These are phyloP conservation scores for Latrodectus hesperus DNA, from an alignment of 2,888 invertebrate species.

Conservation along the genomic window DNA sequence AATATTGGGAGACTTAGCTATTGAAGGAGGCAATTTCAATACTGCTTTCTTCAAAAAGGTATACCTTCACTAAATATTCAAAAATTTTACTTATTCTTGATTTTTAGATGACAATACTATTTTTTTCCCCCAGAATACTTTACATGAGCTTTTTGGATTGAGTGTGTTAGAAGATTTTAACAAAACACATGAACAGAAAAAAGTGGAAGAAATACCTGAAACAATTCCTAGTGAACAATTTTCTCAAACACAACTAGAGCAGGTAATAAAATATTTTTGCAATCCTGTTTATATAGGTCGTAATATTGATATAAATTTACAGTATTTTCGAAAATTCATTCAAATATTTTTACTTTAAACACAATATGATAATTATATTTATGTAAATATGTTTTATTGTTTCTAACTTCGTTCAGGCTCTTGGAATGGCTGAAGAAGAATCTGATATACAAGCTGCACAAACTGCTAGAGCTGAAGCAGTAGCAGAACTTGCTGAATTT, in stretches of 20 bases:
- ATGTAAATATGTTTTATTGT: too few relatives aligned
- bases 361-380: too few relatives aligned
- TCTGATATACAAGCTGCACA: conserved; percentile 93
- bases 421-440: conserved; percentile 95
- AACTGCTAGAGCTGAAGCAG: conserved; percentile 91
- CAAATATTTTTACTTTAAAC: too few relatives aligned
- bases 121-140: conserved; percentile 82
- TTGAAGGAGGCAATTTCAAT: conserved; percentile 99
- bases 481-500: conserved; percentile 93
- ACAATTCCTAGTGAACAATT: conserved; percentile 67
- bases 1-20: conserved; percentile 94
- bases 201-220: conserved; percentile 37
- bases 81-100: background rate
- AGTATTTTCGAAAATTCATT: too few relatives aligned
- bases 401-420: conserved; percentile 77
- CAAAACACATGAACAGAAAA: conserved; percentile 34
- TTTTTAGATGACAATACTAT: background rate
- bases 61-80: background rate
- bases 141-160: conserved; percentile 92
- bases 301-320: too few relatives aligned
- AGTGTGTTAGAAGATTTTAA: conserved; percentile 79
- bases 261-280: conserved; percentile 71
- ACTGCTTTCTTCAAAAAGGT: conserved; percentile 94
- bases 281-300: too few relatives aligned
- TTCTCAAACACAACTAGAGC: conserved; percentile 74